phyloP scores from a whole-genome alignment of 2,888 invertebrate species.

The Himalopsyche kuldschensis region DNA sequence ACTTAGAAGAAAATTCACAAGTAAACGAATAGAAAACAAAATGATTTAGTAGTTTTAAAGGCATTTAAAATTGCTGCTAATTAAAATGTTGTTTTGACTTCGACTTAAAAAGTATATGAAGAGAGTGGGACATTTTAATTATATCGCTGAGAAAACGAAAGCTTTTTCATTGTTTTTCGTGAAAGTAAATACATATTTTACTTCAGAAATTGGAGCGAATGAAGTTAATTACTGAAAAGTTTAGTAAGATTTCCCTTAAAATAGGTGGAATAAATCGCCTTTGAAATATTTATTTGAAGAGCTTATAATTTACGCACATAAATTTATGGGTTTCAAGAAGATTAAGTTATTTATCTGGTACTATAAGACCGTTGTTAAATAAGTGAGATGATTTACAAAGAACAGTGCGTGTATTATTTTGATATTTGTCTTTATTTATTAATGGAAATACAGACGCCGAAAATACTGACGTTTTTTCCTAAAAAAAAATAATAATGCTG shows the following conservation, averaged over 20 bases:
- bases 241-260: background rate
- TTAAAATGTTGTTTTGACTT: conserved; percentile 26
- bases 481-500: too few species aligned
- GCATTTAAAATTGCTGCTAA: conserved; percentile 33
- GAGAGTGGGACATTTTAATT: background rate
- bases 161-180: conserved; percentile 27
- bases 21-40: conserved; percentile 15
- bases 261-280: background rate
- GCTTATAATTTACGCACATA: background rate
- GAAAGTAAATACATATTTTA: conserved; percentile 36
- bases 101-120: background rate
- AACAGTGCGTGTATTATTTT: background rate
- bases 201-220: conserved; percentile 19
- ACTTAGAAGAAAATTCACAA: background rate
- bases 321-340: background rate
- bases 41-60: conserved; percentile 25
- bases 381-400: background rate
- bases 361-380: background rate
- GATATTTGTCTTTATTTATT: background rate
- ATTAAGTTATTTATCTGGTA: background rate
- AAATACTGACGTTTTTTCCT: too few species aligned
- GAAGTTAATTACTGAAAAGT: conserved; percentile 24
- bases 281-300: background rate
- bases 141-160: conserved; percentile 15
- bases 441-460: too few species aligned